These are phyloP conservation scores for Helarctos malayanus DNA, from an alignment of 2,797 vertebrate species.

Conservation along the genomic window DNA sequence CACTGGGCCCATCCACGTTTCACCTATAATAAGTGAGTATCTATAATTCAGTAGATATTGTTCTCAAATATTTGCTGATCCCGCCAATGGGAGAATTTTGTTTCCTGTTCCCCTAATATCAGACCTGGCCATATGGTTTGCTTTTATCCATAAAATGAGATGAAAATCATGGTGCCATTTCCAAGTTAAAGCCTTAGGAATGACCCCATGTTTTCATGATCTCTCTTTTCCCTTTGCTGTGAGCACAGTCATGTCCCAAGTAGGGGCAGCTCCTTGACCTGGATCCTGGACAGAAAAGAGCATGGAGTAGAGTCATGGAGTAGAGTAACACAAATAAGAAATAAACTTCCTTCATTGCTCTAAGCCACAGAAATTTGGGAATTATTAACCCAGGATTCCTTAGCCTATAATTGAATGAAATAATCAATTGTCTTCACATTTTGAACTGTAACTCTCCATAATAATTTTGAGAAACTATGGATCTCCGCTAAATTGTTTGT, in stretches of 20 bases:
- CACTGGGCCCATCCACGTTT: neutral
- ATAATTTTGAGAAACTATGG: neutral
- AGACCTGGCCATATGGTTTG: neutral
- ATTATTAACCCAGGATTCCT: neutral
- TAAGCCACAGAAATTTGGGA: neutral
- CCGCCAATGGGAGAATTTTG: neutral
- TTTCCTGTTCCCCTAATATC: neutral
- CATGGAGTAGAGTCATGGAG: neutral
- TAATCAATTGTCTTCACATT: neutral
- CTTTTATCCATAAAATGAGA: neutral
- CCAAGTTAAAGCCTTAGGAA: neutral
- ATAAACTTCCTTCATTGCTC: neutral
- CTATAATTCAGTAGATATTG: neutral
- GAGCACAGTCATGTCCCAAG: neutral
- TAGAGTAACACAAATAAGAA: neutral
- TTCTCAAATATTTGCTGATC: slow-evolving; percentile 17
- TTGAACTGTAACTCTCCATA: neutral
- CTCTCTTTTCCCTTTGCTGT: neutral
- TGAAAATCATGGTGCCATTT: neutral
- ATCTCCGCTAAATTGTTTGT: neutral
- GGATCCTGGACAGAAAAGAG: neutral
- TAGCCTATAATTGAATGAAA: neutral
- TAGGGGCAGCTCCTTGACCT: neutral
- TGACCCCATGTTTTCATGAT: too few relatives aligned
- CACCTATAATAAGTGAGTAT: neutral